phyloP scores from a whole-genome alignment of 2,888 invertebrate genomes.

The Noctua pronuba region DNA sequence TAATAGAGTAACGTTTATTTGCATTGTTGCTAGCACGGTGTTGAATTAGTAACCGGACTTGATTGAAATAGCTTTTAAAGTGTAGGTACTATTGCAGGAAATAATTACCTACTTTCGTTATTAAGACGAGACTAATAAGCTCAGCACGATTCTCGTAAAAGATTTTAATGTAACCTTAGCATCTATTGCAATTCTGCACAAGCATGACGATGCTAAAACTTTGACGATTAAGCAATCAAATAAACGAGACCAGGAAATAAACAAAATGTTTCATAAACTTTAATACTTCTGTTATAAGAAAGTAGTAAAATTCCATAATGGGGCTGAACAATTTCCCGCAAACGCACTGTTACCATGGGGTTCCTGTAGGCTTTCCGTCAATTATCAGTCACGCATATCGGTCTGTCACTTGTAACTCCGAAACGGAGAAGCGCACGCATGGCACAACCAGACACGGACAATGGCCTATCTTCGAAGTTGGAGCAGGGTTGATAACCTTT shows the following conservation, averaged over 20 bases:
- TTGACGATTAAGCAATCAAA: conserved; percentile 18
- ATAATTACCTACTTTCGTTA: background rate
- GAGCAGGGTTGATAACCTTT: conserved; percentile 65
- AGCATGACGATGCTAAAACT: background rate
- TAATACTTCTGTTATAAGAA: conserved; percentile 30
- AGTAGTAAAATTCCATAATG: conserved; percentile 52
- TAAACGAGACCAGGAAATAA: conserved; percentile 1
- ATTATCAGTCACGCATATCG: conserved; percentile 72
- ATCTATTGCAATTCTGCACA: background rate
- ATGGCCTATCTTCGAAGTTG: conserved; percentile 51
- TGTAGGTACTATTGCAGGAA: too few relatives aligned
- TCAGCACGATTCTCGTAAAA: background rate
- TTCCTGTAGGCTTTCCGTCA: conserved; percentile 69
- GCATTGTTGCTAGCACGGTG: background rate
- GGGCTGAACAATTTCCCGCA: conserved; percentile 57
- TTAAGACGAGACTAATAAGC: background rate
- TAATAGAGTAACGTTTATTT: conserved; percentile 10
- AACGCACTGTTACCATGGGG: conserved; percentile 59
- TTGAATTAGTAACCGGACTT: background rate
- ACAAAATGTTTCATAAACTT: conserved; percentile 27
- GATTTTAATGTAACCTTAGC: background rate
- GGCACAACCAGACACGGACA: conserved; percentile 72
- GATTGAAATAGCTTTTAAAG: background rate
- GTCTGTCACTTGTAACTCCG: conserved; percentile 59
- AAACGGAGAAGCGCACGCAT: conserved; percentile 69